Base-by-base conservation (phyloP, 2,113 vertebrate species). In the Trematomus loennbergii region DNA sequence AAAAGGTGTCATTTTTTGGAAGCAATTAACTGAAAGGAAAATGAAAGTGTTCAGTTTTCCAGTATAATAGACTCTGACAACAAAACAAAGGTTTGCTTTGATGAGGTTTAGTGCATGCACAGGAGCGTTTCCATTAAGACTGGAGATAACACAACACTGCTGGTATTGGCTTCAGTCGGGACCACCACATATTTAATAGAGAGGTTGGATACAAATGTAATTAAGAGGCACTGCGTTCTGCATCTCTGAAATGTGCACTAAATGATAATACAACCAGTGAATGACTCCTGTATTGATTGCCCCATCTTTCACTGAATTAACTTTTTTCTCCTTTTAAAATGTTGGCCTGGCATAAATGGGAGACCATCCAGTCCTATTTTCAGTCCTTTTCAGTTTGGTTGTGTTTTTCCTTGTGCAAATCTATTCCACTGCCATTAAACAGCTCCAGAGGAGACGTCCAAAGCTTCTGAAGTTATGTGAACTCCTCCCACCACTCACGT, bases 371-470 rank as follows among this genome's bases (percentile, higher is more conserved):
- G 7, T 40, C 36, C 36, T 8, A 40, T 40, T 1, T 8, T 61
- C 25, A 17, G n/a, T 0, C 69, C 36, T 40, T 55, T 36, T 52
- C 73, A 52, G 40, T 61, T 49, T 70, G 48, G 48, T 64, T 43
- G 50, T 29, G 45, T 73, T 59, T 84, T 50, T 88, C 53, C 57
- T 29, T 25, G 3, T 79, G 71, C 78, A 85, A n/a, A 72, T 58
- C 25, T 50, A 79, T 87, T 89, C 79, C 78, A 22, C 63, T 68
- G 49, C 77, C 68, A 75, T 83, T 67, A 87, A 65, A 49, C 70
- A 22, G 45, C 77, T 85, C 75, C 72, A 69, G 48, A 76, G 59
- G 65, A 79, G 63, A 52, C 71, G 11, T 64, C 53, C 65, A 36
- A 52, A 64, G n/a, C 54, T 8, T 86, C 77, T 85, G 79, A 81